These are phyloP conservation scores for Elmis aenea DNA, from an alignment of 2,888 invertebrate species.

Conservation along the genomic window DNA sequence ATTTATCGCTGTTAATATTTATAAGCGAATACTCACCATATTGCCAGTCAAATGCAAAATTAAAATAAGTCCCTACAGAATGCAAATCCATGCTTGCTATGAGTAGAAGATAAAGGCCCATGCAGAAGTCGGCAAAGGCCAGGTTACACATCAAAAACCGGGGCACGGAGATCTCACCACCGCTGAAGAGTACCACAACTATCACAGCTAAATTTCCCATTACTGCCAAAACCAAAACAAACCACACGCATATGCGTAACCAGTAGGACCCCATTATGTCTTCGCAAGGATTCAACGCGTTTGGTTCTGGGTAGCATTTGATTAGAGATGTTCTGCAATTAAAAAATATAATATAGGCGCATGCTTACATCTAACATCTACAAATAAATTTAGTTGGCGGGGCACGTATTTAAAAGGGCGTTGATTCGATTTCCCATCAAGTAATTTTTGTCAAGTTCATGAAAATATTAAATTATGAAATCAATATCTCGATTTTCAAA, in stretches of 20 bases:
- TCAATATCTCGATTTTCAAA: too few species aligned
- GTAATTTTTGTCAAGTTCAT: not conserved
- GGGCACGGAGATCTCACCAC: conserved; percentile 56
- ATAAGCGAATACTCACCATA: conserved; percentile 49
- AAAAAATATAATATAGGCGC: not conserved
- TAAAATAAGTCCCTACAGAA: conserved; percentile 83
- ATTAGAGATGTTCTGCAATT: conserved; percentile 48
- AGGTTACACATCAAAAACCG: conserved; percentile 76
- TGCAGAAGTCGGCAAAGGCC: conserved; percentile 83
- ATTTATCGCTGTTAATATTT: not conserved
- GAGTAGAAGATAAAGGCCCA: conserved; percentile 78
- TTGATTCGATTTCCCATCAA: not conserved
- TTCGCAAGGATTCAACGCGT: conserved; percentile 83
- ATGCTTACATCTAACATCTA: too few species aligned
- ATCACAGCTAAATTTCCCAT: conserved; percentile 81
- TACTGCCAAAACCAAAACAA: conserved; percentile 76
- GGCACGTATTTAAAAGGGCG: not conserved
- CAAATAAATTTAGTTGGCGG: too few species aligned
- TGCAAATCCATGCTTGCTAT: conserved; percentile 79
- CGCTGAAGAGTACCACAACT: conserved; percentile 65
- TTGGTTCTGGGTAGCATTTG: conserved; percentile 67
- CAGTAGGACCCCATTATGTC: conserved; percentile 82
- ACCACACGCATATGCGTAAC: conserved; percentile 79
- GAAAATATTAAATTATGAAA: not conserved
- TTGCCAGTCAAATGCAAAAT: conserved; percentile 89